Base-by-base conservation (phyloP, 2,113 vertebrate species). In the Microtus montanus region DNA sequence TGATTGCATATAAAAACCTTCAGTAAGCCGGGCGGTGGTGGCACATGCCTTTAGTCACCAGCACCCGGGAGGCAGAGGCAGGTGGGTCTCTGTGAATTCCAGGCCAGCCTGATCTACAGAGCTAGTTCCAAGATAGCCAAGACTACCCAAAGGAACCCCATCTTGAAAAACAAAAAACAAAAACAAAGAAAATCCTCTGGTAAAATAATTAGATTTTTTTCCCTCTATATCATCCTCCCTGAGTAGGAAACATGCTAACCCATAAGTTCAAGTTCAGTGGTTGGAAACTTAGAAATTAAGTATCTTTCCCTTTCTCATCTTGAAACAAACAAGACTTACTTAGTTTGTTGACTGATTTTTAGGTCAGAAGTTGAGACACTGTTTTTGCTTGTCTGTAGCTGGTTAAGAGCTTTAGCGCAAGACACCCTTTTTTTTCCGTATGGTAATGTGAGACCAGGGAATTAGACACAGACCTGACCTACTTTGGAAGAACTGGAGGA, bases 401-500 rank as follows among this genome's bases (percentile, higher is more conserved):
- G 41, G 82, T 96, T 61, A 89, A 95, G 83, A 77, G 20, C 47
- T 64, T 88, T 38, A 26, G n/a, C 83, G 52, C 73, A 35, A 87
- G 77, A 93, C 93, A 68, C 90, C 41, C 28, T 64, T 96, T 96
- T 85, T 73, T 87, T 92, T 95, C 84, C 1, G n/a, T 86, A 58
- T 90, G 94, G 92, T 58, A 94, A 94, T 70, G 30, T 77, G 74
- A 96, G 93, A 96, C 87, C 90, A 92, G 95, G 0, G 64, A 91
- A 95, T 94, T 89, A 87, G 13, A 63, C 87, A 94, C 73, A 96
- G 83, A 88, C 70, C 66, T 96, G 94, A 96, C 95, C 93, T 96
- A 96, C 95, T 97, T 97, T 88, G 94, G 95, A 95, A 74, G 79
- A 96, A 70, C 24, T 33, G 82, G 54, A 90, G 90, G 91, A 96